These are phyloP conservation scores for Mandrillus leucophaeus DNA, from an alignment of 2,113 vertebrate species.

Conservation along the genomic window DNA sequence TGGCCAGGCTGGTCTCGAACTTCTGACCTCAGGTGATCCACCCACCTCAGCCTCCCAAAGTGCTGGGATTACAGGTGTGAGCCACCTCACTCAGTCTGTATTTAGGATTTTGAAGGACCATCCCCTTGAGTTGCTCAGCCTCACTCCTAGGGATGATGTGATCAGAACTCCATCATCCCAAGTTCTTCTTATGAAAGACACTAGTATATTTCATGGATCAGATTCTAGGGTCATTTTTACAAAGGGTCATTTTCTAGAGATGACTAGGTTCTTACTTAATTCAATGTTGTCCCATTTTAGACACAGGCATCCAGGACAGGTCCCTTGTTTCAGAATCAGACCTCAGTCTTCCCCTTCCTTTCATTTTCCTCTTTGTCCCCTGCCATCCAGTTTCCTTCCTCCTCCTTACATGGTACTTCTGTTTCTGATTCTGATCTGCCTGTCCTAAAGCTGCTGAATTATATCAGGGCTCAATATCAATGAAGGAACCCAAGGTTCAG, in stretches of 20 bases:
- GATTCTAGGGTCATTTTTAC: background rate
- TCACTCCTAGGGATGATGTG: background rate
- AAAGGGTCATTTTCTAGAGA: background rate
- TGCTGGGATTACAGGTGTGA: too few relatives aligned
- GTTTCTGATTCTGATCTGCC: constrained; percentile 18
- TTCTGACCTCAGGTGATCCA: too few relatives aligned
- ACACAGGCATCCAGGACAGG: background rate
- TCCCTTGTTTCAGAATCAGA: background rate
- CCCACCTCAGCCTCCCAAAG: too few relatives aligned
- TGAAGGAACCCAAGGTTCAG: background rate
- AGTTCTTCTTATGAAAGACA: background rate
- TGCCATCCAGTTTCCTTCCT: background rate
- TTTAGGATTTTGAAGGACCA: background rate
- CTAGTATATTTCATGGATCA: background rate
- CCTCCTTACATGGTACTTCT: background rate
- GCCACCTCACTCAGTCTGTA: background rate
- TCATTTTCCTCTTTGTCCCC: background rate
- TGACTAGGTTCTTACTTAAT: background rate
- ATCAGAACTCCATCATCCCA: background rate
- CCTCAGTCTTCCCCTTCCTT: background rate
- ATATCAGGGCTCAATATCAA: constrained; percentile 9
- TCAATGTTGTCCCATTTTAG: background rate
- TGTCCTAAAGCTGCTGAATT: background rate
- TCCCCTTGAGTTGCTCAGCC: background rate
- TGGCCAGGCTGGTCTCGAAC: too few relatives aligned